A percentile compares a stretch with the other conserved stretches of the same genome.
These are phyloP conservation scores for Ceraclea dissimilis DNA, from an alignment of 2,888 invertebrate species.

Conservation along the genomic window DNA sequence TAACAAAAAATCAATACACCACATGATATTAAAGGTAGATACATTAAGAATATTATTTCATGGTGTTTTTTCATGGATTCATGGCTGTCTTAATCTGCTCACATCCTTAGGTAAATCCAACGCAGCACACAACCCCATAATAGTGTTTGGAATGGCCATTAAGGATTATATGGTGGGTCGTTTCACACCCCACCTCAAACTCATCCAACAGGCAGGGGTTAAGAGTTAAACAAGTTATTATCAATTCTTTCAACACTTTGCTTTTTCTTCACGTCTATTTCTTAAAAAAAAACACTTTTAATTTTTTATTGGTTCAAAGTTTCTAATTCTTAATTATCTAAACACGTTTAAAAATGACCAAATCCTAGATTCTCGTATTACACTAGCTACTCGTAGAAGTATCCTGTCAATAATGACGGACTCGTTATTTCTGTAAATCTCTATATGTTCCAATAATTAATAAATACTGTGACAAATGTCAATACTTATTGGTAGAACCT, in stretches of 20 bases:
- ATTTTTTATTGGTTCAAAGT: background rate
- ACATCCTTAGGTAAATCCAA: conserved; percentile 19
- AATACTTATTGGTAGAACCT: too few species aligned
- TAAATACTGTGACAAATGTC: too few species aligned
- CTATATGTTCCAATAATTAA: too few species aligned
- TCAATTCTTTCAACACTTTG: background rate
- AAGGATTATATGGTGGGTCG: conserved; percentile 24
- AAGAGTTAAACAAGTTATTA: background rate
- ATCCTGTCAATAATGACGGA: too few species aligned
- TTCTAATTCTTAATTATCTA: background rate
- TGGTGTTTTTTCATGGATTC: conserved; percentile 12
- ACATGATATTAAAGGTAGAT: background rate
- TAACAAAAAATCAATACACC: conserved; percentile 3
- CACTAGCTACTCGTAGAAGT: too few species aligned
- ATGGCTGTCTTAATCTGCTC: conserved; percentile 12
- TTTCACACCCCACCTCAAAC: conserved; percentile 20
- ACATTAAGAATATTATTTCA: conserved; percentile 9
- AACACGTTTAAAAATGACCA: too few species aligned
- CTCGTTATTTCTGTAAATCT: too few species aligned
- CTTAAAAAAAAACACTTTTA: background rate
- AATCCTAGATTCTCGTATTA: too few species aligned
- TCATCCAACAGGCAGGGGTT: background rate
- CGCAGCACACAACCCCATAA: conserved; percentile 13
- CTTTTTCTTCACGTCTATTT: background rate
- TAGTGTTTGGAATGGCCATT: conserved; percentile 21